Evolutionary conservation across 2,797 vertebrate genomes (phyloP).

Genomic region (Liparis tanakae): DNA sequence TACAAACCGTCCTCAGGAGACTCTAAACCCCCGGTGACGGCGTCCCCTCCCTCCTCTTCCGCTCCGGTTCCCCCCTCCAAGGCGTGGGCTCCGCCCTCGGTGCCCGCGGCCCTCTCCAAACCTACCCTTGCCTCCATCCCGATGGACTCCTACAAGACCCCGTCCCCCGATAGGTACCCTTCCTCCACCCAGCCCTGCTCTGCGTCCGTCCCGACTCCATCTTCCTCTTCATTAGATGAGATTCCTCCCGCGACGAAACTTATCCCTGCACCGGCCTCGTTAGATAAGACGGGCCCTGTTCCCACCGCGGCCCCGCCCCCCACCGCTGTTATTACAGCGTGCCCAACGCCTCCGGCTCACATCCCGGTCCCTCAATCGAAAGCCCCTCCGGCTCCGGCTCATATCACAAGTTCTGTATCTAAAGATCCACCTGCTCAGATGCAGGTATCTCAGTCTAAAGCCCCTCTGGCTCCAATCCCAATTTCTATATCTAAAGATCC

Average conservation of each 20-base stretch:
- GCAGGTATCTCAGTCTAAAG: not conserved
- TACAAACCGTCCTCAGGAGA: constrained; percentile 48
- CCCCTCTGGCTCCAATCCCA: not conserved
- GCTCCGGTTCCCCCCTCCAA: constrained; percentile 22
- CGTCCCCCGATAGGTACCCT: constrained; percentile 25
- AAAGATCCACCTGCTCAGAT: constrained; percentile 8
- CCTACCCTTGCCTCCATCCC: constrained; percentile 28
- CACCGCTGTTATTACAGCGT: constrained; percentile 26
- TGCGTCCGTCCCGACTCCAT: constrained; percentile 36
- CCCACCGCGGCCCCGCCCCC: constrained; percentile 18
- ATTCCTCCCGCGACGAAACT: constrained; percentile 36
- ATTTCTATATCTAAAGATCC: too few species aligned
- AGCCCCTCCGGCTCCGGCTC: constrained; percentile 8
- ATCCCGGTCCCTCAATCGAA: constrained; percentile 18
- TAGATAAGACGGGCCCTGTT: constrained; percentile 53
- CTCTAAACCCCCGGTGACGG: constrained; percentile 34
- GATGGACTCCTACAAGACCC: constrained; percentile 42
- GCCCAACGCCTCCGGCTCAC: constrained; percentile 20
- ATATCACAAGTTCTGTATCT: constrained; percentile 19
- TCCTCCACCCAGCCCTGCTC: constrained; percentile 36
- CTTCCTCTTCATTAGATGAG: constrained; percentile 49
- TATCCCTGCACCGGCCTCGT: constrained; percentile 15
- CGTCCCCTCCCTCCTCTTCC: constrained; percentile 23
- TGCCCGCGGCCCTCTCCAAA: constrained; percentile 42
- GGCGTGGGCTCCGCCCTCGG: constrained; percentile 30